Conservation (phyloP, 2,888 invertebrate genomes). For the Meta bourneti region DNA sequence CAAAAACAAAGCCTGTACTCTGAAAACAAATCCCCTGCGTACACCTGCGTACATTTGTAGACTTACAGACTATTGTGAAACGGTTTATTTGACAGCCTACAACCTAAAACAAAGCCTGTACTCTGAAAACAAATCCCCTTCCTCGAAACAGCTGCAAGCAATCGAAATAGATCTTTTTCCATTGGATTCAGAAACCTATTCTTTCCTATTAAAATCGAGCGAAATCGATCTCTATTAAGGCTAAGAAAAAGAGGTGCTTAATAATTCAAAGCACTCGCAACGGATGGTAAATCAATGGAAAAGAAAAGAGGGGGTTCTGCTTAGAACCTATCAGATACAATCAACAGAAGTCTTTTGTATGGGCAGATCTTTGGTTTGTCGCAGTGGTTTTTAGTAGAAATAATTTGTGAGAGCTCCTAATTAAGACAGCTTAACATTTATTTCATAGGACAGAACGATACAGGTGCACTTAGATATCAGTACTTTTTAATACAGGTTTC, state of each 20-base stretch:
- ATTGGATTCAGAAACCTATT: no score
- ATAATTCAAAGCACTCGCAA: constrained; percentile 7
- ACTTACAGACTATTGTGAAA: no score
- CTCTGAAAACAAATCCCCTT: no score
- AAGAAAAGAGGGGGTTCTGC: neutral
- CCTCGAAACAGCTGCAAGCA: no score
- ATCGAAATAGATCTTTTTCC: neutral
- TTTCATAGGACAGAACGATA: neutral
- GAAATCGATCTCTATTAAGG: neutral
- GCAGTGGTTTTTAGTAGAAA: neutral
- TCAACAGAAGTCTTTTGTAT: neutral
- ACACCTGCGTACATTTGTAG: no score
- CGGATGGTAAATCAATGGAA: neutral
- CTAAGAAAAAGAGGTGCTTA: neutral
- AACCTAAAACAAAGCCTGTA: no score
- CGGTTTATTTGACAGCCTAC: no score
- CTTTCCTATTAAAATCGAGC: neutral
- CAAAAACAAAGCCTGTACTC: no score
- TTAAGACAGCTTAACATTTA: neutral
- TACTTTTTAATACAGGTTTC: no score
- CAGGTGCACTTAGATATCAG: neutral
- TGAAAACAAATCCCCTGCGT: no score
- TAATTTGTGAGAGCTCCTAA: neutral
- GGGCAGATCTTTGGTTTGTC: neutral
- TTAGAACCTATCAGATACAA: neutral